Evolutionary conservation across 2,113 vertebrate species (phyloP).

Genomic region (Phylloscopus whistleri): DNA sequence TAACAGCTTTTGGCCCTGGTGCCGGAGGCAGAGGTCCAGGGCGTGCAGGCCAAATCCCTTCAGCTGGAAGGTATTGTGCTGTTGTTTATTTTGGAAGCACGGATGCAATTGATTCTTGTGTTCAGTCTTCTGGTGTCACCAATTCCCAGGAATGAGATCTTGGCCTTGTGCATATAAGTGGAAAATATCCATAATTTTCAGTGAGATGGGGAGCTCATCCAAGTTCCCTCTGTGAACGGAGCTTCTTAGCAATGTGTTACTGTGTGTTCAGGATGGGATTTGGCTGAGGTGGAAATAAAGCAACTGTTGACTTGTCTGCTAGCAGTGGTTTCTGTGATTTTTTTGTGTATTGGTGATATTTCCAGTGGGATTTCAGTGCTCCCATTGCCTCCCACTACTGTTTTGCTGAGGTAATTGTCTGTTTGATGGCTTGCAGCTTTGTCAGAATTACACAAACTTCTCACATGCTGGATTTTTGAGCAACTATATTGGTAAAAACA

Average conservation of each 20-base stretch:
- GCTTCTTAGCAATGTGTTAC: background rate
- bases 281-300: background rate
- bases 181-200: background rate
- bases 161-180: background rate
- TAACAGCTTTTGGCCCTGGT: background rate
- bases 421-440: background rate
- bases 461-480: background rate
- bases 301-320: background rate
- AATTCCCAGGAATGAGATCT: background rate
- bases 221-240: background rate
- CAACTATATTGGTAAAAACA: background rate
- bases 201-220: background rate
- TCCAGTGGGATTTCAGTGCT: background rate
- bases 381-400: background rate
- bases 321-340: background rate
- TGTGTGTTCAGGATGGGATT: background rate
- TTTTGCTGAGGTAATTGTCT: background rate
- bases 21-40: background rate
- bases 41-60: background rate
- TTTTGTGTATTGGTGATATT: background rate
- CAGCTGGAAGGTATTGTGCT: slow-evolving; percentile 50
- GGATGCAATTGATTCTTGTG: background rate
- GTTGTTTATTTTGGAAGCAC: slow-evolving; percentile 36
- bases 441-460: background rate
- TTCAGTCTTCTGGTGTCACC: background rate